Evolutionary conservation across 2,888 invertebrate genomes (phyloP).

Genomic region (Mesorhabditis sp.): DNA sequence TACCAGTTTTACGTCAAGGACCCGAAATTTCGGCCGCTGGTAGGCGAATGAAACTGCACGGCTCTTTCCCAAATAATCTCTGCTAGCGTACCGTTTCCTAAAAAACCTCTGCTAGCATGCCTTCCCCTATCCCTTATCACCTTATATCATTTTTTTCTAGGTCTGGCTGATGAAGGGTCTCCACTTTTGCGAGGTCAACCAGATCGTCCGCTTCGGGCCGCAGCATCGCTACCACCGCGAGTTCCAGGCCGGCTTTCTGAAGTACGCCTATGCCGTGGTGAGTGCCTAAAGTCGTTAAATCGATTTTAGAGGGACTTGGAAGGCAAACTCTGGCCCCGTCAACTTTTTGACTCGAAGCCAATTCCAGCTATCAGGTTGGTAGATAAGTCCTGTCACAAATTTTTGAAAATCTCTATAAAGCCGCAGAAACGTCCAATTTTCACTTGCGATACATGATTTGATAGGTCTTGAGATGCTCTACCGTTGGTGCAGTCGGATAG

Average conservation of each 20-base stretch:
- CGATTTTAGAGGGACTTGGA: not conserved
- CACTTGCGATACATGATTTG: too few relatives aligned
- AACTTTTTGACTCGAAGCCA: too few relatives aligned
- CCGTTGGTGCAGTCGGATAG: too few relatives aligned
- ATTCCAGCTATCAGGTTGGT: too few relatives aligned
- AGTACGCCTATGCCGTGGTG: constrained; percentile 50
- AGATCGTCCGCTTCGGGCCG: constrained; percentile 29
- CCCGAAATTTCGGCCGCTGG: not conserved
- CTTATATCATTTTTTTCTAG: not conserved
- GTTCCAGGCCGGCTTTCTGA: constrained; percentile 46
- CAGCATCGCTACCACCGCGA: constrained; percentile 31
- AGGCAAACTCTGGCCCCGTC: not conserved
- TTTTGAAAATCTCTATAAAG: too few relatives aligned
- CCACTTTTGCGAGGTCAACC: constrained; percentile 46
- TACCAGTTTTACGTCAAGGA: not conserved
- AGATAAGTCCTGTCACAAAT: too few relatives aligned
- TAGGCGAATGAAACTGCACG: not conserved
- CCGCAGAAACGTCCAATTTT: too few relatives aligned
- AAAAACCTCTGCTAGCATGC: not conserved
- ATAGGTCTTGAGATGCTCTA: too few relatives aligned
- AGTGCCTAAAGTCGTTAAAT: constrained; percentile 9
- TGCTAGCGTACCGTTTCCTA: too few relatives aligned
- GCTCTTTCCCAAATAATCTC: not conserved
- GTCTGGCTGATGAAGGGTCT: constrained; percentile 8
- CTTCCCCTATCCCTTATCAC: not conserved